Evolutionary conservation across 2,888 invertebrate species (phyloP), one percentile per base, ranked within the genome.

Genomic region (Heliconius sara): DNA sequence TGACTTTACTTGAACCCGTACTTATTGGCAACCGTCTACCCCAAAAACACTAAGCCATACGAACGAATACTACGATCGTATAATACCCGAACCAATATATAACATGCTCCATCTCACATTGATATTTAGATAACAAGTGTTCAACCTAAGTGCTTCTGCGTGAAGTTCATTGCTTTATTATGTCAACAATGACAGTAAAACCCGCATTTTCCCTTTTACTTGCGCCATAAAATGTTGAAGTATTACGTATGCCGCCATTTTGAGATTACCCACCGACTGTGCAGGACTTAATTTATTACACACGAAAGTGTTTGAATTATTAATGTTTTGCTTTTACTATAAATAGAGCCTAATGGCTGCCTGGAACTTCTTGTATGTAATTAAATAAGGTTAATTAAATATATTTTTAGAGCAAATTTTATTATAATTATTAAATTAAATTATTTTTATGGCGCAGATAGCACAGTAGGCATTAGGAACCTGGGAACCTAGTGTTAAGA

Each of bases 281-380:
- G 87, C 86, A 87, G 87, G 87, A 88, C 88, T 90, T 92, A 93
- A 94, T 94, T 94, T 94, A 94, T 93, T 87, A 88, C 90, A 89
- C 86, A 91, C 91, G 86, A 91, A 93, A 93, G 91, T 91, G 93
- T 92, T 92, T 93, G 92, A 93, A 94, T 94, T 91, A 92, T 93
- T 94, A 93, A 93, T 92, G 91, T 90, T 89, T 88, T 85, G 82
- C 87, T 86, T 85, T 85, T 87, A 88, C 88, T 90, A 89, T 90
- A 86, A 84, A 85, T 84, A 83, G 84, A 81, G 86, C 84, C 83
- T 85, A 83, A 84, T 82, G 84, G 83, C 80, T 85, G 84, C 27
- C 84, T 86, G 70, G 70, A 57, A 77, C 68, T 74, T 78, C 39
- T 63, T 43, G 16, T 65, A 65, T 7, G 27, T 65, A 27, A 27